Evolutionary conservation across 2,888 invertebrate genomes (phyloP).

Genomic region (Coenonympha glycerion): DNA sequence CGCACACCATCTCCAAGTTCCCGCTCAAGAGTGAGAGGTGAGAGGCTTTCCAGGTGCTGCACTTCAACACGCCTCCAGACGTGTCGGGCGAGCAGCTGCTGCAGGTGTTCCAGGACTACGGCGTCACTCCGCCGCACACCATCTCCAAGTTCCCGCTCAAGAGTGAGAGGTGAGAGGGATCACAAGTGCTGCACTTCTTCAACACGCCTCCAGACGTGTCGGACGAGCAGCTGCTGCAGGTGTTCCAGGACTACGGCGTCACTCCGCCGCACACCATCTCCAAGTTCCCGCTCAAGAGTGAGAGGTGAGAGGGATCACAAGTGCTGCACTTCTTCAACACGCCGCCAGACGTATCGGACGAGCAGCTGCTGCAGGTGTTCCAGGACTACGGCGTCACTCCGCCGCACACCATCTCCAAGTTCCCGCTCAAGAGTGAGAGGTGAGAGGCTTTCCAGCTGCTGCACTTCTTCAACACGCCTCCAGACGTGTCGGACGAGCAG

Average conservation of each 20-base stretch:
- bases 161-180: constrained; percentile 78
- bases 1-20: constrained; percentile 92
- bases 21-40: constrained; percentile 90
- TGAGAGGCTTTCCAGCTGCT: constrained; percentile 79
- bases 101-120: constrained; percentile 91
- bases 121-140: constrained; percentile 87
- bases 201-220: constrained; percentile 97
- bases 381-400: constrained; percentile 87
- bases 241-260: constrained; percentile 90
- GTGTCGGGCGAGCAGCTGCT: constrained; percentile 93
- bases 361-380: constrained; percentile 92
- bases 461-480: constrained; percentile 99
- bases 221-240: constrained; percentile 92
- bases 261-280: constrained; percentile 90
- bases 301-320: constrained; percentile 74
- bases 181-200: constrained; percentile 96
- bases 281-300: constrained; percentile 93
- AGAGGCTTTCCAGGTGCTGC: constrained; percentile 81
- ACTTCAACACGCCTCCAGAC: constrained; percentile 98
- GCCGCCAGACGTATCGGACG: constrained; percentile 95
- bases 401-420: constrained; percentile 91
- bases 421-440: constrained; percentile 92
- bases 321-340: constrained; percentile 99
- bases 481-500: constrained; percentile 93
- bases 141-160: constrained; percentile 95